Base-by-base conservation (phyloP, 2,797 vertebrate species). In the Dallia pectoralis region DNA sequence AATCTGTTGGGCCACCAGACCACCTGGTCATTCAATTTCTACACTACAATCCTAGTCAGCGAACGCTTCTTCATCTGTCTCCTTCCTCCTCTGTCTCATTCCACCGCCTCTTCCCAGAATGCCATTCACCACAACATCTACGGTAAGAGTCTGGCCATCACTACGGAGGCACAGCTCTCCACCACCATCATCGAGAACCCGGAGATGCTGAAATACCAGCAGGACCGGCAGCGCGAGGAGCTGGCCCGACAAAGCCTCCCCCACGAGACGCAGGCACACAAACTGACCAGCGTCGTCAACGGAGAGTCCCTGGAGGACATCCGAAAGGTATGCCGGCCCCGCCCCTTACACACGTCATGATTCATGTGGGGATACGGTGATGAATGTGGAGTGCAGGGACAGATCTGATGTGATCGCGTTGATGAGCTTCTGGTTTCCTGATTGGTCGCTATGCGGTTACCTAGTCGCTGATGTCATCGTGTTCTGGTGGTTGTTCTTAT, bases 121-220 rank as follows among this genome's bases (percentile, higher is more conserved):
- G 92, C 93, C 75, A 98, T 99, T 85, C 97, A 98, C 80, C 96
- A 97, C 86, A 98, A 97, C 86, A 99, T 97, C 65, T 99, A 99
- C 29, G 97, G 97, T 0, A 99, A 99, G 88, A 99, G 97, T 77
- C 91, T 99, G 80, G 97, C 97, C 0, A 97, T 98, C 76, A 97
- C 97, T 87, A 96, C 95, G 0, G 97, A 97, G 84, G 91, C 95
- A 1, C 97, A 99, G 87, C 91, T 99, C 32, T 96, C 96, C 79
- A 97, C 95, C 79, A 98, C 97, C 67, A 95, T 99, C 79, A 99
- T 99, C 7, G 97, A 99, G 91, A 98, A 98, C 78, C 97, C 97
- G 0, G 97, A 98, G 92, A 98, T 99, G 95, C 94, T 99, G n/a
- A 98, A 98, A 78, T 98, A 98, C 83, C 97, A 99, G 69, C 95